Evolutionary conservation across 2,797 vertebrate genomes (phyloP), one percentile per base, ranked within the genome.

Genomic region (Clarias pachynema): DNA sequence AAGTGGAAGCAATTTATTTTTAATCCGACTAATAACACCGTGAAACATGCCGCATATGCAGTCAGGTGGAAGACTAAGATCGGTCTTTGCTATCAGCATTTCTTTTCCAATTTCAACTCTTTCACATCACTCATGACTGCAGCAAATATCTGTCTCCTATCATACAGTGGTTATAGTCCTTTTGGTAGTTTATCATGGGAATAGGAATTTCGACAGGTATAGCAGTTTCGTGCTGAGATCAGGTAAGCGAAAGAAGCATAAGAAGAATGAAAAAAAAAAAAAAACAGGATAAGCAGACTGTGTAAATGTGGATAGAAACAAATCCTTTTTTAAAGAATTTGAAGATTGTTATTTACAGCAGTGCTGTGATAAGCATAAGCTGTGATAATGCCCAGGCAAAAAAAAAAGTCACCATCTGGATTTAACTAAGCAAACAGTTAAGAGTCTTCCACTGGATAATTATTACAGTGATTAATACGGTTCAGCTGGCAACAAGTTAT

Each of bases 191-290:
- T 72, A 72, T 72, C 81, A 16, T 72, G 49, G 44, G 37, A 49
- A 8, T 14, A 10, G 29, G 60, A 56, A 29, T 29, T 49, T 56
- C 56, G 63, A 69, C 63, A 68, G 63, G 29, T n/a, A 81, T 9
- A 56, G 63, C 79, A 69, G 79, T 9, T 81, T 81, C 79, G 31
- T 81, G 62, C 40, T 81, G 79, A 34, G 44, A 81, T 34, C 65
- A 15, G n/a, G 40, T 65, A 56, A 31, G 79, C 79, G 22, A 75
- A 49, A 49, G n/a, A 74, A 63, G 37, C 9, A 20, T 18, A 69
- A 16, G 16, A 40, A 26, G 66, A 74, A 83, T 5, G 63, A n/a
- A n/a, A n/a, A n/a, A n/a, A n/a, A n/a, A n/a, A n/a, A 74, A 66
- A 63, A 66, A 37, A 74, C 18, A 31, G 37, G 37, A 20, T 63